phyloP scores from a whole-genome alignment of 2,113 vertebrate genomes.

The Apeltes quadracus region DNA sequence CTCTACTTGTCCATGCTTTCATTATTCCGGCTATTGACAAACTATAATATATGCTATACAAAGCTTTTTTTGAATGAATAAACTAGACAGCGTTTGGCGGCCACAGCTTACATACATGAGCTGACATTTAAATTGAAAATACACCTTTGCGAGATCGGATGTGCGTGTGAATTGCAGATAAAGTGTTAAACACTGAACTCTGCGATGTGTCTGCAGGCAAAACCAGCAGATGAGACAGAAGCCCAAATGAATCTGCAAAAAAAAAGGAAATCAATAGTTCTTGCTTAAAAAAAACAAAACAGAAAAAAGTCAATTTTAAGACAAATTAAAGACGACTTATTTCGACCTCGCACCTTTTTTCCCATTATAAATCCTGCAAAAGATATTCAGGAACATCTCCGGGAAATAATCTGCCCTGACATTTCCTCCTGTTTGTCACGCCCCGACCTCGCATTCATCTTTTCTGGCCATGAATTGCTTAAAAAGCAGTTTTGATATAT shows the following conservation, averaged over 20 bases:
- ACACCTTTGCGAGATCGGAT: conserved; percentile 23
- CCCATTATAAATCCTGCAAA: conserved; percentile 1
- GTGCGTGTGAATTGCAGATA: conserved; percentile 25
- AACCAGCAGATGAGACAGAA: conserved; percentile 53
- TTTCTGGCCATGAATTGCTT: neutral
- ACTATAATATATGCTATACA: conserved; percentile 1
- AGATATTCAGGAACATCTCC: conserved; percentile 7
- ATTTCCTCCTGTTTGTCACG: conserved; percentile 25
- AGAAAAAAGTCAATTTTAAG: neutral
- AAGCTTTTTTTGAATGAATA: neutral
- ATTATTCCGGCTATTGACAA: conserved; percentile 22
- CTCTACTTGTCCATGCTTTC: neutral
- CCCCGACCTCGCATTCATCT: neutral
- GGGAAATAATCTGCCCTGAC: conserved; percentile 30
- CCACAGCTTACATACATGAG: conserved; percentile 10
- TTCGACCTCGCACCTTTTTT: conserved; percentile 11
- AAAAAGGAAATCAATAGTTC: conserved; percentile 12
- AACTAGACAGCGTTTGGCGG: conserved; percentile 15
- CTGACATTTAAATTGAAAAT: conserved; percentile 40
- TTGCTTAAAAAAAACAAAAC: neutral
- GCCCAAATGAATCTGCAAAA: conserved; percentile 13
- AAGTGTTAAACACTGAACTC: conserved; percentile 37
- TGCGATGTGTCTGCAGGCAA: conserved; percentile 43
- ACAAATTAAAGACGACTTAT: conserved; percentile 36
- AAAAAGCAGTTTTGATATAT: conserved; percentile 5